Evolutionary conservation across 2,888 invertebrate species (phyloP).

Genomic region (Adineta ricciae): DNA sequence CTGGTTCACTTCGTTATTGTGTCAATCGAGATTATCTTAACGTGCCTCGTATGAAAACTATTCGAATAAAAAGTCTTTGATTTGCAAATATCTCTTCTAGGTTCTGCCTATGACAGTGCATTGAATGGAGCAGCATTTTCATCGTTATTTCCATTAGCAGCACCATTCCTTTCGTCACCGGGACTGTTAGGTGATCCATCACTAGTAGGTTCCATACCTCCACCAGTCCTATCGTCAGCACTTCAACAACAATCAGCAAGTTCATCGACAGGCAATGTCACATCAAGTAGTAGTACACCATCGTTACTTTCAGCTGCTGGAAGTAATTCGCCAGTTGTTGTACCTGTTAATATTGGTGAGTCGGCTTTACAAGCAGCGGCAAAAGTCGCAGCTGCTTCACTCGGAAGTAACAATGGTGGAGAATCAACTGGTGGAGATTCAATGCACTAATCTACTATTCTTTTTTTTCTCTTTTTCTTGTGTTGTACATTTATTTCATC

Average conservation of each 20-base stretch:
- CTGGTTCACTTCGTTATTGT: constrained; percentile 94
- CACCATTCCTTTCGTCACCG: not conserved
- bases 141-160: constrained; percentile 20
- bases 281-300: not conserved
- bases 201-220: not conserved
- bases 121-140: constrained; percentile 3
- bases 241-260: not conserved
- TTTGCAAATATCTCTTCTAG: not conserved
- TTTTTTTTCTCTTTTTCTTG: not conserved
- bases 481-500: not conserved
- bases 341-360: constrained; percentile 17
- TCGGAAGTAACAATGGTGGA: not conserved
- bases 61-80: not conserved
- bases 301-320: not conserved
- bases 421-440: not conserved
- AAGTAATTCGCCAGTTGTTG: not conserved
- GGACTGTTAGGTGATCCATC: not conserved
- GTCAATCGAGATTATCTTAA: constrained; percentile 76
- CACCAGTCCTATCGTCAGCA: not conserved
- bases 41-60: not conserved
- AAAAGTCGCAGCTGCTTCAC: not conserved
- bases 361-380: not conserved
- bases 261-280: not conserved
- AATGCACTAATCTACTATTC: not conserved
- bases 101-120: not conserved